Conservation (phyloP, 2,113 vertebrate species). For the Pelmatolapia mariae region DNA sequence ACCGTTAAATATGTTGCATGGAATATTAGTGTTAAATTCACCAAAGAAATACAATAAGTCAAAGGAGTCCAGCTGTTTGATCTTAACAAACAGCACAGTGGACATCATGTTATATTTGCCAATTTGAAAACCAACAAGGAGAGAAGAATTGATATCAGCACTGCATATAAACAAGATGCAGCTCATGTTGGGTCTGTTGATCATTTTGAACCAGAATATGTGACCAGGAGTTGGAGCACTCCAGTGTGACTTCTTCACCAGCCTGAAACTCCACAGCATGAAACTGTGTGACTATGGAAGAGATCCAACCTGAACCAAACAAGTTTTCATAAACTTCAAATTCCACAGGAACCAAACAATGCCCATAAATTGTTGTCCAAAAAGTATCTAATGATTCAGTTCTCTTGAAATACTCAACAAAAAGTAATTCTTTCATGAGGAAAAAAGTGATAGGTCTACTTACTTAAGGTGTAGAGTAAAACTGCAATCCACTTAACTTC, state of each 20-base stretch:
- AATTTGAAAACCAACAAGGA: not conserved
- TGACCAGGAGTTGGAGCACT: not conserved
- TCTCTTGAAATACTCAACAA: not conserved
- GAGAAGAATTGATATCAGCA: rapidly evolving
- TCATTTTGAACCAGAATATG: not conserved
- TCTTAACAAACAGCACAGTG: not conserved
- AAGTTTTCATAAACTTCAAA: not conserved
- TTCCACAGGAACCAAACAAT: not conserved
- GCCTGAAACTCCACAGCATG: not conserved
- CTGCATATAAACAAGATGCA: not conserved
- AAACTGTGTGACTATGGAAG: not conserved
- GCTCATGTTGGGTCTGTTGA: not conserved
- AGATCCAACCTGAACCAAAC: not conserved
- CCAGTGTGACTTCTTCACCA: conserved; percentile 1
- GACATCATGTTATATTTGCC: not conserved
- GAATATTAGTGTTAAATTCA: not conserved
- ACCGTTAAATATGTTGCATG: not conserved
- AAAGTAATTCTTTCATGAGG: rapidly evolving
- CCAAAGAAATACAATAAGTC: conserved; percentile 16
- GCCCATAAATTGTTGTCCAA: not conserved
- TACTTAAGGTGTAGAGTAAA: not conserved
- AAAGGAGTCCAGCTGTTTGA: not conserved
- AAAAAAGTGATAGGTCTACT: not conserved
- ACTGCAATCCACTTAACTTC: not conserved
- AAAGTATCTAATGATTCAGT: rapidly evolving